Conservation (phyloP, 2,113 vertebrate species). For the Cettia cetti region DNA sequence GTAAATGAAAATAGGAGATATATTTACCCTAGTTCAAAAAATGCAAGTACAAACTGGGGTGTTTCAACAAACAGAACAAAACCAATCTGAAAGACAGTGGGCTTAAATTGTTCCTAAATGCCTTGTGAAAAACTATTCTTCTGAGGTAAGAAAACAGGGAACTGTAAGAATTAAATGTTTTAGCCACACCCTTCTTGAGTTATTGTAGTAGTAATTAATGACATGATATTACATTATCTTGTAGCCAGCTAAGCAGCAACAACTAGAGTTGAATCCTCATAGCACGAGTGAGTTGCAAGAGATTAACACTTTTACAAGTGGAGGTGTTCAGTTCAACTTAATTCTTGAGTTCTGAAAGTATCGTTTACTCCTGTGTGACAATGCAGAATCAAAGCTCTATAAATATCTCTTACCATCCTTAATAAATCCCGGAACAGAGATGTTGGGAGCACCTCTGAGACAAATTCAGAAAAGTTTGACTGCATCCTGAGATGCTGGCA, state of each 20-base stretch:
- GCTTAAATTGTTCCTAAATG: neutral
- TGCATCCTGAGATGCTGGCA: neutral
- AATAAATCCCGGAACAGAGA: neutral
- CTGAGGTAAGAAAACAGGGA: neutral
- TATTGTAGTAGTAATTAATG: neutral
- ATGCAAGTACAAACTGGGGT: neutral
- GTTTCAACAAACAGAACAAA: neutral
- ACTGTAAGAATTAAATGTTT: rapidly evolving
- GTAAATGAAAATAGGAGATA: neutral
- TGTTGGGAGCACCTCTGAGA: neutral
- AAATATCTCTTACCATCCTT: neutral
- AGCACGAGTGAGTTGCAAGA: neutral
- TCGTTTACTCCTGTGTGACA: neutral
- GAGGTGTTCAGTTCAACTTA: neutral
- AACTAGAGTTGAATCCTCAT: neutral
- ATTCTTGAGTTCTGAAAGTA: neutral
- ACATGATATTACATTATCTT: neutral
- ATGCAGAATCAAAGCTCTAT: neutral
- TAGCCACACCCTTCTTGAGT: neutral
- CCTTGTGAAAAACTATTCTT: neutral
- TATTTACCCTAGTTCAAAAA: neutral
- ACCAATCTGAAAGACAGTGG: neutral
- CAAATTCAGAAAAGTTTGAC: neutral
- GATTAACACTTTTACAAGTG: neutral
- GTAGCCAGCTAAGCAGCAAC: neutral